Evolutionary conservation across 2,113 vertebrate species (phyloP).

Genomic region (Coracopsis vasa): DNA sequence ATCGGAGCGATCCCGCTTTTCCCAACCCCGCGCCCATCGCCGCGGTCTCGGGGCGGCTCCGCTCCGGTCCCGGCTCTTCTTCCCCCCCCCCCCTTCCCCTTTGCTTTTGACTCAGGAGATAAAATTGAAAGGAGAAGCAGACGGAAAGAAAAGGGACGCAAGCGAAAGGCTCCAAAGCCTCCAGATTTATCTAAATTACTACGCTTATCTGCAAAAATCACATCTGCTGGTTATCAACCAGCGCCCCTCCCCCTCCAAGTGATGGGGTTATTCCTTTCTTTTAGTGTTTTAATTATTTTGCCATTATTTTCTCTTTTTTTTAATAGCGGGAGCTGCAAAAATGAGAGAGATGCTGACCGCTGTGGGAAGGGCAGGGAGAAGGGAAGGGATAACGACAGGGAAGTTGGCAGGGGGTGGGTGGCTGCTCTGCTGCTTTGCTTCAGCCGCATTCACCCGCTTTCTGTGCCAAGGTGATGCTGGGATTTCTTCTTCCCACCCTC

Average conservation of each 20-base stretch:
- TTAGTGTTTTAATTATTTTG: slow-evolving; percentile 74
- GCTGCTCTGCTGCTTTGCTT: background rate
- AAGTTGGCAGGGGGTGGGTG: background rate
- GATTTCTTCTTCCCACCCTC: fast-evolving
- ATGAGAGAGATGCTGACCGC: background rate
- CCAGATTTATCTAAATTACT: slow-evolving; percentile 94
- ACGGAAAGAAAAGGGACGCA: slow-evolving; percentile 65
- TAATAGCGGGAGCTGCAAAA: background rate
- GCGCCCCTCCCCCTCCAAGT: slow-evolving; percentile 53
- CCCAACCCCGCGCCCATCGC: too few relatives aligned
- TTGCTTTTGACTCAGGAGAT: slow-evolving; percentile 84
- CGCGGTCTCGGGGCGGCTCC: too few relatives aligned
- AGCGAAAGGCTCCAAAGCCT: slow-evolving; percentile 82
- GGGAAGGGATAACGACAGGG: fast-evolving
- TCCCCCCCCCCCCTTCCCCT: background rate
- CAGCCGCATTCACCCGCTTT: fast-evolving
- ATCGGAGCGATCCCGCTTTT: too few relatives aligned
- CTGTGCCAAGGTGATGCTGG: fast-evolving
- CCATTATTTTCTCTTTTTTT: slow-evolving; percentile 45
- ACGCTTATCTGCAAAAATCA: slow-evolving; percentile 93
- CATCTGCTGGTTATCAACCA: slow-evolving; percentile 90
- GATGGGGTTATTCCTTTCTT: background rate
- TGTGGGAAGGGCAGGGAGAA: background rate
- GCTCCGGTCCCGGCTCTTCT: too few relatives aligned
- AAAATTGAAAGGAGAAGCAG: slow-evolving; percentile 87